A percentile compares a stretch with the other conserved stretches of the same genome.
Conservation (phyloP, 2,113 vertebrate species). For the Apteryx owenii region DNA sequence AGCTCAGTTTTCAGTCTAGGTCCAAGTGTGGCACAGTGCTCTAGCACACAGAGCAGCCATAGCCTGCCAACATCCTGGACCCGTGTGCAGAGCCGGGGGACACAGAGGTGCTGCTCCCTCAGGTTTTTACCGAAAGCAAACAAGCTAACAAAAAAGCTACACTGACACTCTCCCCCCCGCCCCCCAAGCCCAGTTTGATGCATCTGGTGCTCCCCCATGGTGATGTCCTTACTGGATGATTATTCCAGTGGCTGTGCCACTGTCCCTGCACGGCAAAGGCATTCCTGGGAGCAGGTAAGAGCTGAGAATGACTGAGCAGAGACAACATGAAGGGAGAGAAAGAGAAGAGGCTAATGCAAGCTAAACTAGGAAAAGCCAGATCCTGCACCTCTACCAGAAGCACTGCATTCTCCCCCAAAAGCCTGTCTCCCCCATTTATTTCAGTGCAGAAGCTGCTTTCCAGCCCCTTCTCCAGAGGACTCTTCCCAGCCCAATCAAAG, state of each 20-base stretch:
- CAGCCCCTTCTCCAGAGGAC: background rate
- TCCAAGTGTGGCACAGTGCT: background rate
- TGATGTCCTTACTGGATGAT: background rate
- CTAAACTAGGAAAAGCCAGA: background rate
- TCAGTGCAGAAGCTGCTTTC: background rate
- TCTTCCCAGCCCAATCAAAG: background rate
- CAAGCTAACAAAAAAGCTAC: background rate
- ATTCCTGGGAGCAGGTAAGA: background rate
- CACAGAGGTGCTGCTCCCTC: background rate
- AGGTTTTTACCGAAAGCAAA: background rate
- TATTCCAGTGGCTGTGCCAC: background rate
- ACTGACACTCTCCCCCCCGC: too few species aligned
- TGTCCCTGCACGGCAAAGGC: background rate
- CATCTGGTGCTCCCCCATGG: accelerated
- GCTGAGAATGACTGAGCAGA: background rate
- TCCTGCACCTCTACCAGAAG: background rate
- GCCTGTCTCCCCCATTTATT: background rate
- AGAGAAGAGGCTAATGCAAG: background rate
- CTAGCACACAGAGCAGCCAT: background rate
- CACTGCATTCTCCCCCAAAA: background rate
- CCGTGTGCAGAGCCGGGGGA: accelerated
- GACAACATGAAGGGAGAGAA: background rate
- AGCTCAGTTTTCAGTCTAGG: background rate
- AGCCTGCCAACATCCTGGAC: too few species aligned
- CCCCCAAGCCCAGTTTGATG: too few species aligned